Evolutionary conservation across 2,797 vertebrate species (phyloP).

Genomic region (Liasis olivaceus): DNA sequence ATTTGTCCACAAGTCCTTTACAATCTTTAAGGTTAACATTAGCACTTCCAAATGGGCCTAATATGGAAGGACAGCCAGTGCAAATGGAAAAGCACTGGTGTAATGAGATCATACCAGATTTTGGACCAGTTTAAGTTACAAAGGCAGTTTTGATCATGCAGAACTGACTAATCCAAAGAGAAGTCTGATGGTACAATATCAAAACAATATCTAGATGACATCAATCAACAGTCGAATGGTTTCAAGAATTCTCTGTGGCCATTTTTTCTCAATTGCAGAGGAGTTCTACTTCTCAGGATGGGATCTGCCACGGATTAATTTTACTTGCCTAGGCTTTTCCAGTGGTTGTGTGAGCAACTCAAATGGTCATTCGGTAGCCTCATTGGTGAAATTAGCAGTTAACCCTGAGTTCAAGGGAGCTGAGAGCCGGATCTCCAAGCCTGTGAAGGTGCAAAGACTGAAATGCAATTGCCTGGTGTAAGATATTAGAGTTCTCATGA

Average conservation of each 20-base stretch:
- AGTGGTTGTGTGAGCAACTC: background rate
- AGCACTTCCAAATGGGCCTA: no score
- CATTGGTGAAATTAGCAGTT: background rate
- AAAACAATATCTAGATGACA: no score
- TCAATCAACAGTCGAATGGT: background rate
- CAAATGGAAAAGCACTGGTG: no score
- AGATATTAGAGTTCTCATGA: background rate
- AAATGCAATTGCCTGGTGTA: background rate
- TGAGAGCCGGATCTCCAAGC: background rate
- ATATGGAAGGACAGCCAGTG: no score
- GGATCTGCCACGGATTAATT: background rate
- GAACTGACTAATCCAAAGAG: no score
- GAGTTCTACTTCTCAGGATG: background rate
- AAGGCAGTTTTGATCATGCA: no score
- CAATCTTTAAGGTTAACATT: no score
- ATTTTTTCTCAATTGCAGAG: background rate
- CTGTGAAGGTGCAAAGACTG: background rate
- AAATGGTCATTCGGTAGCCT: background rate
- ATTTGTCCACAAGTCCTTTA: no score
- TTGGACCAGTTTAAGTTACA: no score
- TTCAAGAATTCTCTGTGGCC: background rate
- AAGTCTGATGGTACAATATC: no score
- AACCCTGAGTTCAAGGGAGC: background rate
- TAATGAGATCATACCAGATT: no score
- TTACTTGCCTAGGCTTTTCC: background rate